Base-by-base conservation (phyloP, 2,797 vertebrate species). In the Ibycter americanus region DNA sequence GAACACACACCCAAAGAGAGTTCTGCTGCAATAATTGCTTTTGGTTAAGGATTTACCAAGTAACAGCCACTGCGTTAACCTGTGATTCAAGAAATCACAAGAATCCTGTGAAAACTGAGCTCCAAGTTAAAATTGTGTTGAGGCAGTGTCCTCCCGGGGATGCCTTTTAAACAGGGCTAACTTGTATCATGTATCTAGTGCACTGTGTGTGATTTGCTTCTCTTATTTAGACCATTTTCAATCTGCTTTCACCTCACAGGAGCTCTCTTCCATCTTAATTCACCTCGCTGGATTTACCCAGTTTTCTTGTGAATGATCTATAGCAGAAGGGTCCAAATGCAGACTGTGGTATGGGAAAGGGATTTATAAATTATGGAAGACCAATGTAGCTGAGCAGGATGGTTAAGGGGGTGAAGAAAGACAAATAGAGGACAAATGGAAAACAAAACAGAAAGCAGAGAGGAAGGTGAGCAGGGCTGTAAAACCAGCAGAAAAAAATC, bases 291-390 rank as follows among this genome's bases (percentile, higher is more conserved):
- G 62, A 74, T 95, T 96, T 95, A 80, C 76, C 83, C 77, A 51
- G 72, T 72, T 96, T 97, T 83, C 83, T 86, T 95, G 55, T n/a
- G 85, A 94, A 72, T 95, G 95, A 96, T 95, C 93, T 92, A 85
- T 76, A 83, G 90, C 72, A 86, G 89, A 95, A 90, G 89, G 83
- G 95, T 84, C 94, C 96, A 70, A 94, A 93, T 63, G 77, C 90
- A 95, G 83, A 51, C 49, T 83, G 68, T 74, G 44, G 44, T 55
- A 68, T 77, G 73, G 85, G 73, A 96, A 90, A 76, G 51, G 63
- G 88, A 55, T 94, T 96, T 95, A 94, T 97, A 81, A 97, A 95
- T 96, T 94, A 96, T 96, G 96, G 79, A 97, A 96, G 78, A 80
- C 90, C 70, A 73, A 22, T 56, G 80, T 91, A 92, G 81, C 91